Evolutionary conservation across 2,797 vertebrate genomes (phyloP), one percentile per base, ranked within the genome.

Genomic region (Anguilla marmorata): DNA sequence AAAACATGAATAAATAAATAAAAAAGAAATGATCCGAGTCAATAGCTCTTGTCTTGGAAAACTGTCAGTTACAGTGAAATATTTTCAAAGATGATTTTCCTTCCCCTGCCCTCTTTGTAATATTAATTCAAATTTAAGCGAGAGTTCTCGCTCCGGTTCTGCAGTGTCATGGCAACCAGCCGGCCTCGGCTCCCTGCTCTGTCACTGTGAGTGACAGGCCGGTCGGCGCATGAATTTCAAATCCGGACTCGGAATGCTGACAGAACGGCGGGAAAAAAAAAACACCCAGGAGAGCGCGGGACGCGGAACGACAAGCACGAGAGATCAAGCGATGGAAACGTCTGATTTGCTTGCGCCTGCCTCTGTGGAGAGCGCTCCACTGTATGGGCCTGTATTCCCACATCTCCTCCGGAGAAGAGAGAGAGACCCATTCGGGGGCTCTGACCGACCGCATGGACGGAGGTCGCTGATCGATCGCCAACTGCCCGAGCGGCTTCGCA

Each of bases 71-170:
- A n/a, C 45, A 1, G 56, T 33, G 24, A 2, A 72, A 7, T n/a
- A 69, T 69, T 69, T 37, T 52, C 24, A 58, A 54, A n/a, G 27
- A 16, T 72, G 48, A 50, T 27, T 14, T 76, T 19, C 45, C 3
- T 37, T 58, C n/a, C 9, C 56, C 11, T 52, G 7, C 60, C n/a
- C 66, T 63, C 79, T 84, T 69, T 87, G 80, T 56, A 63, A 69
- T 84, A 87, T 87, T 87, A 84, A 87, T 87, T 87, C 82, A 72
- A 87, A 87, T 87, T 80, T 85, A 87, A 84, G 80, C 87, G 72
- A 30, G 82, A 54, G 2, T 83, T 76, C 76, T 21, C 1, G 79
- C 45, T 6, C 14, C 30, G 3, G 27, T 19, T 63, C 37, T 27
- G 56, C 14, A 24, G 12, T 33, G 54, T 37, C 45, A 60, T 19